phyloP scores from a whole-genome alignment of 2,113 vertebrate genomes.

The Mus spicilegus region DNA sequence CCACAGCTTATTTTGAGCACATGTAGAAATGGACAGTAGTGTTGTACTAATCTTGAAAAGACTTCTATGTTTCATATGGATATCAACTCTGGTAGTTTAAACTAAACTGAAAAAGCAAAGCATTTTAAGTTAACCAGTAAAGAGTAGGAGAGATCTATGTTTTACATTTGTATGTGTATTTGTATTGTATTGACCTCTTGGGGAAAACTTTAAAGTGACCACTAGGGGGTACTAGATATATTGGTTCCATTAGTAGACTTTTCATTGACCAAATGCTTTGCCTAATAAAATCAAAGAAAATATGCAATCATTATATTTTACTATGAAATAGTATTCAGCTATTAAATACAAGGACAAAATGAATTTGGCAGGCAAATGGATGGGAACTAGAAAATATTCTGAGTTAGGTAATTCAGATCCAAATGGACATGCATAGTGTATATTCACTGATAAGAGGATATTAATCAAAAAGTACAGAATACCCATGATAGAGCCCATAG shows the following conservation, averaged over 20 bases:
- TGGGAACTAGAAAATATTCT: too few species aligned
- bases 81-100: background rate
- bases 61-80: background rate
- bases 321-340: background rate
- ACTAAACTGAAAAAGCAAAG: background rate
- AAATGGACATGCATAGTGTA: too few species aligned
- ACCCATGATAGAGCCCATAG: too few species aligned
- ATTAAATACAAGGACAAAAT: too few species aligned
- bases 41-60: constrained; percentile 38
- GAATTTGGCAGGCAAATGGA: too few species aligned
- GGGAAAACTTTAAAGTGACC: background rate
- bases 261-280: background rate
- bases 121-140: background rate
- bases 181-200: background rate
- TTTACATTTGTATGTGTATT: background rate
- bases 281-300: background rate
- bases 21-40: background rate
- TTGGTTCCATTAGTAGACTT: background rate
- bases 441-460: too few species aligned
- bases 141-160: background rate
- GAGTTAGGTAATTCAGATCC: too few species aligned
- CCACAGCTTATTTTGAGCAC: background rate
- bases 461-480: too few species aligned
- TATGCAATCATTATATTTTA: background rate
- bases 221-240: background rate